Evolutionary conservation across 2,888 invertebrate species (phyloP).

Genomic region (Carpatolechia fugitivella): DNA sequence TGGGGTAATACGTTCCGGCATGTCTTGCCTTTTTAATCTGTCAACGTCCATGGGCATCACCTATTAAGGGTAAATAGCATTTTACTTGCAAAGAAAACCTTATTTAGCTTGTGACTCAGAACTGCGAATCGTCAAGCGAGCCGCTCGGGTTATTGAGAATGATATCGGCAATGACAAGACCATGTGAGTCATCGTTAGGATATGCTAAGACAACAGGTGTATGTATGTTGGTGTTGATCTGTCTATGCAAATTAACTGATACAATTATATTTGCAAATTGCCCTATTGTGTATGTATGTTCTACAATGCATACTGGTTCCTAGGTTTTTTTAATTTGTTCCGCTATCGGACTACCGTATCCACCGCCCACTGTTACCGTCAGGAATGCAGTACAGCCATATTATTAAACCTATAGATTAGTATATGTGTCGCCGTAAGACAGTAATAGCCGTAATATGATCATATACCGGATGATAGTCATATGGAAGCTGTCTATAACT

Average conservation of each 20-base stretch:
- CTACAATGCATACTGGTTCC: constrained; percentile 5
- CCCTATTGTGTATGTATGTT: constrained; percentile 23
- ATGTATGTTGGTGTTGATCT: constrained; percentile 41
- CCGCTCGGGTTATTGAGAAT: constrained; percentile 49
- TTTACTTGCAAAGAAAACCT: constrained; percentile 62
- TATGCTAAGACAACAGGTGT: constrained; percentile 61
- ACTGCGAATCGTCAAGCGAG: constrained; percentile 51
- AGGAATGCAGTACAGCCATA: background rate
- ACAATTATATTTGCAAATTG: constrained; percentile 52
- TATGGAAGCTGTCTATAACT: too few species aligned
- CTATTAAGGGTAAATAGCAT: constrained; percentile 62
- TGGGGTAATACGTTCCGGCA: constrained; percentile 54
- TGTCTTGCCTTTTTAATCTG: constrained; percentile 57
- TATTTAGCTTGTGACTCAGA: constrained; percentile 67
- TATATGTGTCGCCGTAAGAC: too few species aligned
- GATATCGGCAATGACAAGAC: constrained; percentile 40
- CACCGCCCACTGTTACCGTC: background rate
- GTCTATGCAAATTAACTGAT: constrained; percentile 53
- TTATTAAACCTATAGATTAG: too few species aligned
- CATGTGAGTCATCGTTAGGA: constrained; percentile 56
- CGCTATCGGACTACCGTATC: background rate
- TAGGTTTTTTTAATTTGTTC: constrained; percentile 2
- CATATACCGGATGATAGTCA: too few species aligned
- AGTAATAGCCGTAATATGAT: too few species aligned
- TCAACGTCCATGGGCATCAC: constrained; percentile 49